Conservation (phyloP, 2,888 invertebrate species). For the Erynnis tages region DNA sequence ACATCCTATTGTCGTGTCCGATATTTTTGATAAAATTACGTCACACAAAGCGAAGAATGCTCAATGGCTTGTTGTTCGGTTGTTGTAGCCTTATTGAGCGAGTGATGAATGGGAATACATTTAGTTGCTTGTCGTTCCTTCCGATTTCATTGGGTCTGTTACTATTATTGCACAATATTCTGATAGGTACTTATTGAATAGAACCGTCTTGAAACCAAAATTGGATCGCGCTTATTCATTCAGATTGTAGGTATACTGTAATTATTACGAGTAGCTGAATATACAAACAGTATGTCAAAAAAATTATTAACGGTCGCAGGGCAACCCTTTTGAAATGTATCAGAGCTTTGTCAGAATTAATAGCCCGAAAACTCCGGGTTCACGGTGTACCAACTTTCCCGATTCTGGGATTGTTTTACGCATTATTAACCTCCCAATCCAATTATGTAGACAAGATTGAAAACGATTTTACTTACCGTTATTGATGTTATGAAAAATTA, state of each 20-base stretch:
- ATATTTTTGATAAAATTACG: constrained; percentile 81
- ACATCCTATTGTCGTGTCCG: constrained; percentile 64
- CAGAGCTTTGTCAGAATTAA: constrained; percentile 77
- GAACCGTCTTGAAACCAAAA: background rate
- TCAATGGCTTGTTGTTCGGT: constrained; percentile 75
- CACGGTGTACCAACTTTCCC: constrained; percentile 62
- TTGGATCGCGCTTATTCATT: background rate
- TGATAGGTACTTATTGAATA: constrained; percentile 9
- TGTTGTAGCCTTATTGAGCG: constrained; percentile 74
- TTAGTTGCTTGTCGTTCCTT: constrained; percentile 57
- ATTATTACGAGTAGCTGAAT: background rate
- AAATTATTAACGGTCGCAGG: constrained; percentile 62
- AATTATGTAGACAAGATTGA: constrained; percentile 72
- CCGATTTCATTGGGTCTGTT: constrained; percentile 64
- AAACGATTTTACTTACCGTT: constrained; percentile 39
- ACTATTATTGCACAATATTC: constrained; percentile 57
- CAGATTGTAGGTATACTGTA: background rate
- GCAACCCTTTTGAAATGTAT: constrained; percentile 68
- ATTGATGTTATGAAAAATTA: background rate
- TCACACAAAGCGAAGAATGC: constrained; percentile 65
- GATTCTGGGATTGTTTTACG: constrained; percentile 77
- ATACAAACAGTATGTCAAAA: constrained; percentile 6
- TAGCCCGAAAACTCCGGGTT: constrained; percentile 66
- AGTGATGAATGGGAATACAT: constrained; percentile 66
- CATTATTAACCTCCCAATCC: constrained; percentile 77